Base-by-base conservation (phyloP, 2,888 invertebrate genomes). In the Synanthedon myopaeformis region DNA sequence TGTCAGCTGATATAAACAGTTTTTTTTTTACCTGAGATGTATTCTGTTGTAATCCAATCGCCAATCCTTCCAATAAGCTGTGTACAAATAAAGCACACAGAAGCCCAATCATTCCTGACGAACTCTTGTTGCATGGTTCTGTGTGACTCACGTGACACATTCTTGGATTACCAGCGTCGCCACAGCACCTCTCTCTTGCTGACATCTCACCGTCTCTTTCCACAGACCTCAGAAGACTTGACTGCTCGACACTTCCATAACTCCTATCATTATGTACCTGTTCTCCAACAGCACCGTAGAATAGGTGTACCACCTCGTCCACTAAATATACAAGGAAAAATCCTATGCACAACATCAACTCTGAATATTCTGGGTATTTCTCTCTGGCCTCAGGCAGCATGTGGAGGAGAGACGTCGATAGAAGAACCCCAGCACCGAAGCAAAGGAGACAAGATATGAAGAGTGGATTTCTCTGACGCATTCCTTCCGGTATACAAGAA, bases 381-480 rank as follows among this genome's bases (percentile, higher is more conserved):
- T 90, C 89, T 53, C 92, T 87, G 23, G 92, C 91, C 85, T 95
- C 95, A n/a, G 94, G 94, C 4, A 95, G 78, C 87, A 95, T 93
- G 76, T 95, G 95, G 14, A 93, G 88, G 41, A 94, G 61, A 0
- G 94, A 90, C 0, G 95, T 95, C 0, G 94, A 91, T 4, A 95
- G 76, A 4, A 95, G 85, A 19, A 95, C 93, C 1, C 95, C 95
- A 5, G 92, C 94, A 3, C 95, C 95, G 65, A 94, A 94, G 68
- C 94, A 95, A 1, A 95, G 82, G 6, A 94, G 76, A 13, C 91
- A 87, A 0, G 94, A 94, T 1, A 93, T 84, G 1, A 91, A 65
- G 2, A 94, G 71, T 0, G 92, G 92, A 67, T 90, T 89, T 23
- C 88, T 80, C 58, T 84, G 84, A 51, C 90, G 83, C 48, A 90